These are phyloP conservation scores for Damaliscus lunatus DNA, from an alignment of 2,113 vertebrate species.

Conservation along the genomic window DNA sequence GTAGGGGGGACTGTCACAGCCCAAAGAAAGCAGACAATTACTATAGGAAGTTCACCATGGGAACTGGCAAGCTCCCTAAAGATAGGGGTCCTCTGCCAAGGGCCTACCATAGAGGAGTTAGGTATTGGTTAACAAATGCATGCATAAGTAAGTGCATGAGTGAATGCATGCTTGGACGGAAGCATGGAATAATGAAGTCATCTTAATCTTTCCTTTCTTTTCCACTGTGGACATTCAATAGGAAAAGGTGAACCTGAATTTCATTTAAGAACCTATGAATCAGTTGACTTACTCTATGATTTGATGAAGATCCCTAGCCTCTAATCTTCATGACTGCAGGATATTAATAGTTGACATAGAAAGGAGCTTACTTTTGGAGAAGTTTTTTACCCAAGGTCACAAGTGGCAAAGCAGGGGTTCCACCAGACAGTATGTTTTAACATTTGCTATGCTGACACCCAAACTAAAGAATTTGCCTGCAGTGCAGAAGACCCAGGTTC, in stretches of 20 bases:
- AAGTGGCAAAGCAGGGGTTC: background rate
- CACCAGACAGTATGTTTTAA: background rate
- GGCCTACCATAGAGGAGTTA: background rate
- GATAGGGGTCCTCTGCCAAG: background rate
- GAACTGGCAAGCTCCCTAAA: background rate
- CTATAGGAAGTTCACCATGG: background rate
- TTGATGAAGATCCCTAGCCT: background rate
- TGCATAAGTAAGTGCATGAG: background rate
- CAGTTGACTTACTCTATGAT: background rate
- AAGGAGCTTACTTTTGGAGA: background rate
- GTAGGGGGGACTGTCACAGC: conserved; percentile 16
- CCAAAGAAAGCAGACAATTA: conserved; percentile 24
- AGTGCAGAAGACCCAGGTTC: no score
- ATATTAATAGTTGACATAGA: background rate
- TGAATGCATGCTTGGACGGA: background rate
- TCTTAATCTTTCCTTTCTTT: background rate
- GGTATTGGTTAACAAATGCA: background rate
- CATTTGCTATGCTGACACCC: background rate
- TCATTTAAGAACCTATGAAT: background rate
- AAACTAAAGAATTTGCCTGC: background rate
- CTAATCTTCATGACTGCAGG: background rate
- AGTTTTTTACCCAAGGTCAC: background rate
- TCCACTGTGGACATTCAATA: background rate
- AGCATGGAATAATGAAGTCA: background rate
- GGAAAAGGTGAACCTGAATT: background rate